Evolutionary conservation across 1,140 invertebrate genomes (phyloP).

Genomic region (Galleria mellonella): DNA sequence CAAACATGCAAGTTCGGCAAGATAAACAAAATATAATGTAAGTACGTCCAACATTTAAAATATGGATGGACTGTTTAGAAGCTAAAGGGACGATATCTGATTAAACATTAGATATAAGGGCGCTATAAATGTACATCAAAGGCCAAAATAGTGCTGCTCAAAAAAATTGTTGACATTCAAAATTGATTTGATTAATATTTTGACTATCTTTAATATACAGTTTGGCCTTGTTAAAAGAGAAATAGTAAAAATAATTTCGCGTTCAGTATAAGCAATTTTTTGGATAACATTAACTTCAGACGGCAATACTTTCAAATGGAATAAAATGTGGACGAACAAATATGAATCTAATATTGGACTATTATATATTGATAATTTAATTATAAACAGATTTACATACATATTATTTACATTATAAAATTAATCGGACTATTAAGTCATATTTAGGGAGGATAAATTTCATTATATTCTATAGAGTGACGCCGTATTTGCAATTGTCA

Average conservation of each 20-base stretch:
- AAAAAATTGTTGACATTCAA: conserved; percentile 2
- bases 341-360: conserved; percentile 54
- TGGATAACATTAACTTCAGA: conserved; percentile 61
- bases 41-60: conserved; percentile 50
- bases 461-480: background rate
- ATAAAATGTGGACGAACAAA: conserved; percentile 68
- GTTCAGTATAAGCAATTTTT: conserved; percentile 40
- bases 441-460: no score
- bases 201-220: background rate
- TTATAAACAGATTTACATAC: conserved; percentile 45
- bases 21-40: conserved; percentile 51
- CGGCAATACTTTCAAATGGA: conserved; percentile 61
- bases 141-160: background rate
- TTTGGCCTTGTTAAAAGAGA: conserved; percentile 11
- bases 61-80: conserved; percentile 61
- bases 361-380: conserved; percentile 49
- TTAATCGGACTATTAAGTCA: conserved; percentile 21
- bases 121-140: conserved; percentile 21
- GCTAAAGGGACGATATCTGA: conserved; percentile 48
- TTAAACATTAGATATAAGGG: conserved; percentile 18
- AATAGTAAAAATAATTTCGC: conserved; percentile 28
- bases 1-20: conserved; percentile 67
- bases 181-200: background rate
- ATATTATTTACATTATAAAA: conserved; percentile 59
- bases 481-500: background rate